A percentile compares a stretch with the other conserved stretches of the same genome.
Conservation (phyloP, 2,888 invertebrate species). For the Biston betularia region DNA sequence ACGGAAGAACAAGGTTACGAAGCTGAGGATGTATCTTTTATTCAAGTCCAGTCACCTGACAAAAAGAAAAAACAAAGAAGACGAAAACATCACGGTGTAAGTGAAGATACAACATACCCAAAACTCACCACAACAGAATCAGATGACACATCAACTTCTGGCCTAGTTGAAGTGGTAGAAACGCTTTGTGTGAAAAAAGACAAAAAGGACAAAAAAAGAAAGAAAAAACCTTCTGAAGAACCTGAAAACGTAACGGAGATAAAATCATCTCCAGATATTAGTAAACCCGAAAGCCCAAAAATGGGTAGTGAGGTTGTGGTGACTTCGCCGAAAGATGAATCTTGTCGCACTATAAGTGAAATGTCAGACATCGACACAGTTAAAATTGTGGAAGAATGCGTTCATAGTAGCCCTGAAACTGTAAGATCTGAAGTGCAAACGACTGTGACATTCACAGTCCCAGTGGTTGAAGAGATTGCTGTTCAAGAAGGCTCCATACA, state of each 20-base stretch:
- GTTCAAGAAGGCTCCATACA: conserved; percentile 86
- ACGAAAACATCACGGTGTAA: conserved; percentile 68
- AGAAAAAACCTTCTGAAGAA: conserved; percentile 76
- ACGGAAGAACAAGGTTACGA: conserved; percentile 90
- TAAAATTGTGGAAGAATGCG: conserved; percentile 88
- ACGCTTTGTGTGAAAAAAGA: conserved; percentile 57
- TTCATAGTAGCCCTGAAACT: conserved; percentile 83
- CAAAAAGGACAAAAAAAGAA: conserved; percentile 79
- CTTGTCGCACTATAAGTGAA: conserved; percentile 86
- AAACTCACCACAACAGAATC: conserved; percentile 72
- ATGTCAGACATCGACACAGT: conserved; percentile 86
- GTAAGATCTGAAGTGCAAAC: conserved; percentile 79
- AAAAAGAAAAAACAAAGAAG: conserved; percentile 84
- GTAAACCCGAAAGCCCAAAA: conserved; percentile 75
- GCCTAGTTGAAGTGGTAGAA: conserved; percentile 64
- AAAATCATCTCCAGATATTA: conserved; percentile 50
- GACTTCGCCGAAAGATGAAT: conserved; percentile 85
- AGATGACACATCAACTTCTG: conserved; percentile 66
- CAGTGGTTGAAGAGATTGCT: conserved; percentile 86
- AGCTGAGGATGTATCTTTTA: conserved; percentile 88
- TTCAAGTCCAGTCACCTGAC: conserved; percentile 54
- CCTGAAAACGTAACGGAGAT: conserved; percentile 49
- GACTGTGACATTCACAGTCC: conserved; percentile 85
- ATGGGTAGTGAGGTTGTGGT: conserved; percentile 79
- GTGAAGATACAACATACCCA: conserved; percentile 77